Conservation (phyloP, 2,113 vertebrate species). For the Podarcis muralis region DNA sequence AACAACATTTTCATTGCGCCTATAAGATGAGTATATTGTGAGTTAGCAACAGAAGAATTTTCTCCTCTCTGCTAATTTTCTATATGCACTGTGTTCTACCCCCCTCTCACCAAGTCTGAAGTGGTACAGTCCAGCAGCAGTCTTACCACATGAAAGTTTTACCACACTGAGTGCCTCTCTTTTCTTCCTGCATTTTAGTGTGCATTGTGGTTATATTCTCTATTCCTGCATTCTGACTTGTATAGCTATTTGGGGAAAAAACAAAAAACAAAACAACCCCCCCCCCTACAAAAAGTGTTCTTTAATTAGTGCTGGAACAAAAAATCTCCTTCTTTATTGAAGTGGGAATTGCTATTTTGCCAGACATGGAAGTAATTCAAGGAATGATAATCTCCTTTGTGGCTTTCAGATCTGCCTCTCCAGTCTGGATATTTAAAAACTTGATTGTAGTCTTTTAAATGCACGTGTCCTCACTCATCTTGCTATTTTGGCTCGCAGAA, state of each 20-base stretch:
- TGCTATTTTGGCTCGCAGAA: not conserved
- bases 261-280: not conserved
- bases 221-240: accelerated
- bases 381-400: not conserved
- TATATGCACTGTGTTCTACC: no score
- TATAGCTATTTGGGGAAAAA: not conserved
- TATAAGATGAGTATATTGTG: not conserved
- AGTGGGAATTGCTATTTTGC: not conserved
- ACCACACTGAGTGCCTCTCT: not conserved
- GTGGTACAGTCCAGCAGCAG: accelerated
- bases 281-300: not conserved
- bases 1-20: not conserved
- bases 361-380: not conserved
- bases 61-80: not conserved
- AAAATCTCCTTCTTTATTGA: not conserved
- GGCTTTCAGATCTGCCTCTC: not conserved
- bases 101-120: not conserved
- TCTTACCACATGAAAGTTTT: not conserved
- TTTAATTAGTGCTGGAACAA: not conserved
- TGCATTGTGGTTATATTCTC: not conserved
- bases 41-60: not conserved
- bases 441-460: not conserved
- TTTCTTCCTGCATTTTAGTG: not conserved
- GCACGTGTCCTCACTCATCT: not conserved
- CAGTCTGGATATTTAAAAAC: accelerated